Conservation (phyloP, 2,797 vertebrate genomes). For the Anguilla anguilla region DNA sequence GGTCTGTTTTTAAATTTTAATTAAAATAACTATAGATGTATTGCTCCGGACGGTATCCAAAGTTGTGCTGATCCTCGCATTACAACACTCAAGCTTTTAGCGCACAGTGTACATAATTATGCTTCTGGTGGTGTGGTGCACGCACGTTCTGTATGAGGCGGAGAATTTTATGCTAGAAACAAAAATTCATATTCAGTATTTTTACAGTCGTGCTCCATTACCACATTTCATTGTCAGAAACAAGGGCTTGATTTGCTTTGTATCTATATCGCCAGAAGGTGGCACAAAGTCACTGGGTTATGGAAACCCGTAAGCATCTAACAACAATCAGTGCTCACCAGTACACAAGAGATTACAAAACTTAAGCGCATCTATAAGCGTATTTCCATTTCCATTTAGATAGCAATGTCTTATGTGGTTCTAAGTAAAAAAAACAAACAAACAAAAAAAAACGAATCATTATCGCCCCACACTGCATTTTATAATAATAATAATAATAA, state of each 20-base stretch:
- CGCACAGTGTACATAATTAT: neutral
- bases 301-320: neutral
- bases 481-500: conserved; percentile 2
- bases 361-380: neutral
- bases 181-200: neutral
- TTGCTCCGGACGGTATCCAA: neutral
- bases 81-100: neutral
- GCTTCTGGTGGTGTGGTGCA: neutral
- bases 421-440: neutral
- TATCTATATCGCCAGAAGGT: conserved; percentile 79
- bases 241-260: conserved; percentile 47
- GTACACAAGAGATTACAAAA: neutral
- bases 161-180: neutral
- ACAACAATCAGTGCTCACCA: neutral
- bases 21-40: neutral
- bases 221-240: neutral
- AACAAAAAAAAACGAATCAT: neutral
- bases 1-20: neutral
- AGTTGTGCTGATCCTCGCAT: neutral
- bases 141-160: neutral
- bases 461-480: no score
- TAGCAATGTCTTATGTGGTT: neutral
- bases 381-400: neutral
- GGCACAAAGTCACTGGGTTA: conserved; percentile 77
- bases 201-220: neutral